Percentiles rank a stretch among this genome's conserved stretches.
Conservation (phyloP, 1,140 invertebrate species). For the Achroia grisella region DNA sequence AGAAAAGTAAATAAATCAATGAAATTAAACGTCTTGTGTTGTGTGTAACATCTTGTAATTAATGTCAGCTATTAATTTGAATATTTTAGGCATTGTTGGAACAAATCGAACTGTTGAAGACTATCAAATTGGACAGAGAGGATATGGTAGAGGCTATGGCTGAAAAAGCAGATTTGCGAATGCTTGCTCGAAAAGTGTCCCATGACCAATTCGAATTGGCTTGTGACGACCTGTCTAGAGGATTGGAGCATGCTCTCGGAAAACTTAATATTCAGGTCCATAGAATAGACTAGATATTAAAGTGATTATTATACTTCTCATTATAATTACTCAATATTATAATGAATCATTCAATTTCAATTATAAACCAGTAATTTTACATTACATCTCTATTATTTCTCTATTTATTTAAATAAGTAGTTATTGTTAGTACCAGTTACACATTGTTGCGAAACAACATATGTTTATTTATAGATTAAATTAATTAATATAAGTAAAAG, state of each 20-base stretch:
- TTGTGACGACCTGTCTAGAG: conserved; percentile 76
- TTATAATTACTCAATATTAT: conserved; percentile 1
- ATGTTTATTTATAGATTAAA: too few relatives aligned
- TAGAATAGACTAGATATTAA: background rate
- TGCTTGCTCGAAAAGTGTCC: conserved; percentile 81
- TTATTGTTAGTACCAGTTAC: too few relatives aligned
- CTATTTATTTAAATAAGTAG: too few relatives aligned
- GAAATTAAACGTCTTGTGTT: too few relatives aligned
- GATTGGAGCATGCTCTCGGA: conserved; percentile 76
- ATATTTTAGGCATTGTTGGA: conserved; percentile 62
- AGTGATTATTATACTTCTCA: background rate
- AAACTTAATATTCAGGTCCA: conserved; percentile 77
- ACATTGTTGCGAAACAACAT: too few relatives aligned
- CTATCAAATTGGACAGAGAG: conserved; percentile 77
- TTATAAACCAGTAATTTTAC: too few relatives aligned
- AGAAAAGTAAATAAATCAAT: too few relatives aligned
- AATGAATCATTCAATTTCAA: too few relatives aligned
- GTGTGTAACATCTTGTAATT: too few relatives aligned
- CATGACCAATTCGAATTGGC: conserved; percentile 80
- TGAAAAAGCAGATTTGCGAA: conserved; percentile 80
- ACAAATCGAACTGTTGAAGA: conserved; percentile 74
- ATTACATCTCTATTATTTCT: too few relatives aligned
- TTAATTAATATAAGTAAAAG: too few relatives aligned
- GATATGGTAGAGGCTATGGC: conserved; percentile 80
- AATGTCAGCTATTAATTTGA: too few relatives aligned